phyloP scores from a whole-genome alignment of 2,797 vertebrate species.

The Sylvilagus floridanus region DNA sequence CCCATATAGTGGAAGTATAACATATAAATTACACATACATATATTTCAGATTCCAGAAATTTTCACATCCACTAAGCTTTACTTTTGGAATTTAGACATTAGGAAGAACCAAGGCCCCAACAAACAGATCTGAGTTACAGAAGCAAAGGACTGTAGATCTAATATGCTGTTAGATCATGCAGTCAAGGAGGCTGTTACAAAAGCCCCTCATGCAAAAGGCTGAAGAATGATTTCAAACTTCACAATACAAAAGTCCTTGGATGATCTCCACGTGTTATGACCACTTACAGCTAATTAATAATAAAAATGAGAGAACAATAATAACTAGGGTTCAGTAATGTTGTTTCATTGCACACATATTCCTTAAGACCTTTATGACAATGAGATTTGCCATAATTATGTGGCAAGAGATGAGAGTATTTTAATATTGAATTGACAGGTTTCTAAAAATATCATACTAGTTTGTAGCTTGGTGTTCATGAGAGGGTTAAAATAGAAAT shows the following conservation, averaged over 20 bases:
- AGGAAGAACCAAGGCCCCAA: no score
- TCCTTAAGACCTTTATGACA: constrained; percentile 47
- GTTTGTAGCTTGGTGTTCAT: constrained; percentile 45
- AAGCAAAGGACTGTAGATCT: background rate
- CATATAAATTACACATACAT: background rate
- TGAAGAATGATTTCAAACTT: background rate
- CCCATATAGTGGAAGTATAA: no score
- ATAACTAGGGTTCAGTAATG: background rate
- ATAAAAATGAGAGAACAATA: constrained; percentile 52
- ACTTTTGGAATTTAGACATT: background rate
- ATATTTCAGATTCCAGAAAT: background rate
- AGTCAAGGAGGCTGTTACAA: background rate
- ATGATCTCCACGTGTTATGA: constrained; percentile 1
- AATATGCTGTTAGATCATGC: background rate
- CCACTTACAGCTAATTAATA: constrained; percentile 50
- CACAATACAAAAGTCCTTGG: constrained; percentile 12
- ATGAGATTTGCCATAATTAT: constrained; percentile 53
- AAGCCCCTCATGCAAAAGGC: background rate
- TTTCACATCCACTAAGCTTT: background rate
- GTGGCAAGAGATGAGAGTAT: constrained; percentile 27
- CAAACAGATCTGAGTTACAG: no score
- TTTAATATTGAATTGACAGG: constrained; percentile 60
- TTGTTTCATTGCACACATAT: background rate
- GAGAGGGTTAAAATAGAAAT: constrained; percentile 24
- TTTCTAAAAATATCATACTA: constrained; percentile 61